These are phyloP conservation scores for Micropoecilia bifurca DNA, from an alignment of 2,797 vertebrate species.

Conservation along the genomic window DNA sequence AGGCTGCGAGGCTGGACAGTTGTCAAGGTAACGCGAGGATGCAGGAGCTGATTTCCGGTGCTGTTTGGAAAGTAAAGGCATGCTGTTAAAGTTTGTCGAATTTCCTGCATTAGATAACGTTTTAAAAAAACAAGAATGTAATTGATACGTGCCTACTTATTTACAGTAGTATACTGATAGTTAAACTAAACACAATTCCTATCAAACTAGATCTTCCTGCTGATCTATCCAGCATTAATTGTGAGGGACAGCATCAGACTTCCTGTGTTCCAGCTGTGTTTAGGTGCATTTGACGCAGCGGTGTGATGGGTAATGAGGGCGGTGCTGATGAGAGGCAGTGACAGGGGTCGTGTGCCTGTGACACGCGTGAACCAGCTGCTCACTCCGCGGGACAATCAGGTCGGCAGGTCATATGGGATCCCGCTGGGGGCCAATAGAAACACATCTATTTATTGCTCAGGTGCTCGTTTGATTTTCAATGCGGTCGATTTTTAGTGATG, in stretches of 20 bases:
- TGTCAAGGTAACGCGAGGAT: slow-evolving; percentile 28
- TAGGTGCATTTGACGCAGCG: slow-evolving; percentile 42
- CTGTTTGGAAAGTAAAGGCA: slow-evolving; percentile 35
- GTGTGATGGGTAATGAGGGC: slow-evolving; percentile 42
- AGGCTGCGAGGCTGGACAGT: slow-evolving; percentile 30
- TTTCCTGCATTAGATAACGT: background rate
- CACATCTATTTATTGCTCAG: slow-evolving; percentile 7
- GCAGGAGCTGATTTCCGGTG: slow-evolving; percentile 17
- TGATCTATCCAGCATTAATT: background rate
- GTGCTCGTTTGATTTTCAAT: slow-evolving; percentile 33
- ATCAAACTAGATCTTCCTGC: background rate
- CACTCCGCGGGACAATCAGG: slow-evolving; percentile 15
- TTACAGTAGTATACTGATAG: too few species aligned
- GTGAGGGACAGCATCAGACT: background rate
- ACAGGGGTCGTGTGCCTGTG: slow-evolving; percentile 60
- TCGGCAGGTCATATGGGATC: slow-evolving; percentile 26
- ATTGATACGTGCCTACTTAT: background rate
- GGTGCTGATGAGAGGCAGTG: slow-evolving; percentile 73
- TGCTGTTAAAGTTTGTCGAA: background rate
- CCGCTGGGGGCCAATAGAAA: slow-evolving; percentile 36
- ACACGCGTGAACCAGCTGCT: slow-evolving; percentile 47
- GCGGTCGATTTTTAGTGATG: slow-evolving; percentile 15
- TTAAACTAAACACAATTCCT: background rate
- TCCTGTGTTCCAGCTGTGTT: slow-evolving; percentile 37
- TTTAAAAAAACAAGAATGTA: background rate